phyloP scores from a whole-genome alignment of 2,113 vertebrate genomes.

The Gasterosteus nipponicus region DNA sequence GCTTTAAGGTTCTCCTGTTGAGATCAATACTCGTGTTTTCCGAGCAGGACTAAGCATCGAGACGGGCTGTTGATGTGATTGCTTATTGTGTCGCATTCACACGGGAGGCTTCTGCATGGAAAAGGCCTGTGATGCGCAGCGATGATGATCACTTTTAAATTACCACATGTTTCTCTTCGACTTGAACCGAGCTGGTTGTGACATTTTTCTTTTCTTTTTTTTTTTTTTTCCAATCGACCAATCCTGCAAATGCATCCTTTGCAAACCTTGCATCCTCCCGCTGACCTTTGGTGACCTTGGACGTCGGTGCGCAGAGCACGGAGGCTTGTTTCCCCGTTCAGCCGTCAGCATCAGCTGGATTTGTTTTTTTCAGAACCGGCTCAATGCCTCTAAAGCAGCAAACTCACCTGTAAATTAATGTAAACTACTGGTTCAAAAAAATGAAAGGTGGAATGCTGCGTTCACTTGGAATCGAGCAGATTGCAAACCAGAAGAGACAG shows the following conservation, averaged over 20 bases:
- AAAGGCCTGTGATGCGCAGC: neutral
- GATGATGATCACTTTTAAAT: neutral
- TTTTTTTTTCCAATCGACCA: neutral
- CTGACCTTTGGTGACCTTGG: conserved; percentile 2
- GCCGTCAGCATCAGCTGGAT: neutral
- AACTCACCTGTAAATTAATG: conserved; percentile 9
- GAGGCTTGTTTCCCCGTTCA: neutral
- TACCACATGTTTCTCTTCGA: neutral
- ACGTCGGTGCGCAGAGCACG: neutral
- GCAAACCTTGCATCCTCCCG: neutral
- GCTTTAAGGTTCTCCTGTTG: conserved; percentile 35
- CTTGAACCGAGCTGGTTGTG: neutral
- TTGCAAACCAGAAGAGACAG: neutral
- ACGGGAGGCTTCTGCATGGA: neutral
- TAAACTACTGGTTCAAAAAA: neutral
- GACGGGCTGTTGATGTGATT: neutral
- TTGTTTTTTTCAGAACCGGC: neutral
- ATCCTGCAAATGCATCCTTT: neutral
- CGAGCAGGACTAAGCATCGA: conserved; percentile 45
- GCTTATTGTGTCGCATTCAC: neutral
- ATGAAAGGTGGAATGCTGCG: neutral
- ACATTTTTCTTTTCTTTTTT: neutral
- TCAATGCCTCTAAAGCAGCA: neutral
- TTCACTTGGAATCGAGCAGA: neutral
- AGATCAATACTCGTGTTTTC: conserved; percentile 56